Evolutionary conservation across 2,113 vertebrate genomes (phyloP).

Genomic region (Megaceryle torquata): DNA sequence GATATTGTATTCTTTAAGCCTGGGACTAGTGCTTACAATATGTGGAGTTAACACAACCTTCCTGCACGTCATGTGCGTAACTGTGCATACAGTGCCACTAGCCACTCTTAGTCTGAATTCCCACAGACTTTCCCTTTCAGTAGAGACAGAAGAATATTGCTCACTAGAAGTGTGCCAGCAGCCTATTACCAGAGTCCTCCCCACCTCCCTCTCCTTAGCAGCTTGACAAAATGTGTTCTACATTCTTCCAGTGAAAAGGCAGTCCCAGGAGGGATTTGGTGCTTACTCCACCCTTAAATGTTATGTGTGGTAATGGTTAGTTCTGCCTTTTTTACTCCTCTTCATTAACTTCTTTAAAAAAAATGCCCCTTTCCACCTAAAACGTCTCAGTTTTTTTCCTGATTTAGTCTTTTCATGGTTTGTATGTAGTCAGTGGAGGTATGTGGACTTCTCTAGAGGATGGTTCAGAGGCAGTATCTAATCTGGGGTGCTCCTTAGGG

Average conservation of each 20-base stretch:
- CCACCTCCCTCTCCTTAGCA: neutral
- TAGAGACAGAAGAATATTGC: neutral
- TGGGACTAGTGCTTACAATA: neutral
- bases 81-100: neutral
- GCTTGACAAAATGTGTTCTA: neutral
- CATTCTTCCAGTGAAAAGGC: neutral
- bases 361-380: neutral
- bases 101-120: neutral
- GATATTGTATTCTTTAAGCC: neutral
- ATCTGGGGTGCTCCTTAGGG: neutral
- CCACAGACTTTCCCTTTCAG: fast-evolving
- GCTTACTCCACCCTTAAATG: neutral
- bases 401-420: neutral
- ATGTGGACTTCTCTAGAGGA: neutral
- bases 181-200: neutral
- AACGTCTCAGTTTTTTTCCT: neutral
- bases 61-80: fast-evolving
- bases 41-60: neutral
- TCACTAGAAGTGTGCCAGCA: neutral
- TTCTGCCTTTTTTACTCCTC: neutral
- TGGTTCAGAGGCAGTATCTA: neutral
- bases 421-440: neutral
- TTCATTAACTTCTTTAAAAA: neutral
- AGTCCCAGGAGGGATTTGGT: neutral
- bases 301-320: neutral